phyloP scores from a whole-genome alignment of 2,888 invertebrate species.

The Oscheius sp. region DNA sequence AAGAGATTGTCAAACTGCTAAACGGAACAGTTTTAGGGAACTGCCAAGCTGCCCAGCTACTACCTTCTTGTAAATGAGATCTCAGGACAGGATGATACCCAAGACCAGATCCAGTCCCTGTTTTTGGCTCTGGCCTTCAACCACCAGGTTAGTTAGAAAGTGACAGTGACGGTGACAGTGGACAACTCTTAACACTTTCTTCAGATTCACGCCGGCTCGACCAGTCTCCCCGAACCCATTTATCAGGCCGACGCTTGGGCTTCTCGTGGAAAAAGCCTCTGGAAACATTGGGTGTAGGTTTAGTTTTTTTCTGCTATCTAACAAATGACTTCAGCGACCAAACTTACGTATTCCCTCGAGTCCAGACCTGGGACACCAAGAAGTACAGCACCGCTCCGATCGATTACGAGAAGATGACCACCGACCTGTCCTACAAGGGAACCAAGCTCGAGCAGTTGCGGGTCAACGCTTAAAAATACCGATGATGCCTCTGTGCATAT shows the following conservation, averaged over 20 bases:
- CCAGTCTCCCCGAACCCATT: conserved; percentile 60
- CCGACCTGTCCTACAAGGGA: conserved; percentile 24
- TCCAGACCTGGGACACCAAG: neutral
- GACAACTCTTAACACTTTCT: neutral
- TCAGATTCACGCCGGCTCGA: conserved; percentile 38
- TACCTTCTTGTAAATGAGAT: conserved; percentile 51
- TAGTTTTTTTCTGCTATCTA: neutral
- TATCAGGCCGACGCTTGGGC: conserved; percentile 65
- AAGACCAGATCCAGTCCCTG: conserved; percentile 52
- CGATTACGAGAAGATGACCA: conserved; percentile 32
- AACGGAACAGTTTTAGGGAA: conserved; percentile 45
- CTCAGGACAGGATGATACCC: conserved; percentile 19
- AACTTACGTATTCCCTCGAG: neutral
- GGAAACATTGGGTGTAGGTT: conserved; percentile 29
- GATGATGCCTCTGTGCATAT: no score
- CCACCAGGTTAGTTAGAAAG: conserved; percentile 41
- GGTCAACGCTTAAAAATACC: conserved; percentile 30
- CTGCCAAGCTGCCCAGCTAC: conserved; percentile 55
- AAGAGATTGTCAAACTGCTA: neutral
- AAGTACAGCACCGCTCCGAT: conserved; percentile 16
- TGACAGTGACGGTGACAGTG: neutral
- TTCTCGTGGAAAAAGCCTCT: conserved; percentile 52
- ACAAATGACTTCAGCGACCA: neutral
- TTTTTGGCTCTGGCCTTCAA: conserved; percentile 41
- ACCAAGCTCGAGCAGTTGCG: conserved; percentile 17